These are phyloP conservation scores for Moxostoma hubbsi DNA, from an alignment of 2,797 vertebrate species.

Conservation along the genomic window DNA sequence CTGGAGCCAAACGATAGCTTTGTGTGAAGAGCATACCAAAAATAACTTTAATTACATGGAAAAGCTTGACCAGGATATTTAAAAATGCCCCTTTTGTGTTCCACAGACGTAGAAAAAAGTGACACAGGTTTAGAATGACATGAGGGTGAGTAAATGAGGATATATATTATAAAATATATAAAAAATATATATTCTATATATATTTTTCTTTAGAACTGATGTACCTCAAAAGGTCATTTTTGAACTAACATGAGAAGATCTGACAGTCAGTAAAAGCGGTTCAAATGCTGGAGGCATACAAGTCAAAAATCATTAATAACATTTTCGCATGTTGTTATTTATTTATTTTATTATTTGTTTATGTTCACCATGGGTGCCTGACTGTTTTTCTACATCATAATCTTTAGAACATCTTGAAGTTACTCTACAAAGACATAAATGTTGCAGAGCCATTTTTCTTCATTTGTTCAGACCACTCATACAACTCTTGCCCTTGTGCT, in stretches of 20 bases:
- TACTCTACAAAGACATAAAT: not conserved
- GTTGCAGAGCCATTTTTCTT: too few relatives aligned
- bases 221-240: not conserved
- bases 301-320: conserved; percentile 20
- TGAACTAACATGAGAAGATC: not conserved
- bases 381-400: not conserved
- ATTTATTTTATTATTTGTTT: conserved; percentile 13
- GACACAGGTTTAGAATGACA: too few relatives aligned
- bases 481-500: conserved; percentile 11
- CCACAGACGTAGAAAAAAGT: too few relatives aligned
- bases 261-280: conserved; percentile 16
- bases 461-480: not conserved
- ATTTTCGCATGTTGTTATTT: conserved; percentile 19
- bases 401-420: conserved; percentile 9
- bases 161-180: too few relatives aligned
- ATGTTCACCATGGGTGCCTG: not conserved
- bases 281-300: not conserved
- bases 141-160: too few relatives aligned
- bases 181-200: too few relatives aligned
- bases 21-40: too few relatives aligned
- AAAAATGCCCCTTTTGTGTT: too few relatives aligned
- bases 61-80: too few relatives aligned
- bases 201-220: not conserved
- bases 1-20: too few relatives aligned
- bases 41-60: too few relatives aligned